Evolutionary conservation across 2,888 invertebrate genomes (phyloP).

Genomic region (Polyommatus iphigenia): DNA sequence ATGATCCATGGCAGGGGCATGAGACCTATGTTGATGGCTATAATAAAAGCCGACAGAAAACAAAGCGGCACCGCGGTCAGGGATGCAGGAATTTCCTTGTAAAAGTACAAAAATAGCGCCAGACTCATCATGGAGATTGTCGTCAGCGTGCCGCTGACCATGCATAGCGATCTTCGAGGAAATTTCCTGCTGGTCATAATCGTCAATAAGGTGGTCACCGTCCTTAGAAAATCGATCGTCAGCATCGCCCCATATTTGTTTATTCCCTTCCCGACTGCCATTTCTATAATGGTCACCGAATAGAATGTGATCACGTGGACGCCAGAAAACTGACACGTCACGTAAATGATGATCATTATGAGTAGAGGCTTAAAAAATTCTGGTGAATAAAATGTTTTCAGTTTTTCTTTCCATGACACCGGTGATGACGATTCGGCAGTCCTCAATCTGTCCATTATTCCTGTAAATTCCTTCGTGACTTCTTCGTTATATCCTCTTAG

Average conservation of each 20-base stretch:
- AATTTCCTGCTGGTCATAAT: conserved; percentile 15
- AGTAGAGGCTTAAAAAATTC: conserved; percentile 2
- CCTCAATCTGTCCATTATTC: conserved; percentile 2
- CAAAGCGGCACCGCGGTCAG: conserved; percentile 15
- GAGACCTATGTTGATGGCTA: conserved; percentile 17
- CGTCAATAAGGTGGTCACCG: background rate
- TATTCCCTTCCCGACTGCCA: conserved; percentile 15
- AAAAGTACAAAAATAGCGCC: background rate
- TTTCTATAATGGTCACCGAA: background rate
- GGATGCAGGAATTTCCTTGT: background rate
- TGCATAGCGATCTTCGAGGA: background rate
- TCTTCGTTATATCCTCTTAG: background rate
- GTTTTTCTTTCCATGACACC: background rate
- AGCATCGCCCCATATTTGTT: conserved; percentile 15
- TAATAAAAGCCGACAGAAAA: background rate
- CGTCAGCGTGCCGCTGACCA: conserved; percentile 1
- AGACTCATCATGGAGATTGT: background rate
- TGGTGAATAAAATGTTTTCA: background rate
- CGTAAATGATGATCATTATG: conserved; percentile 16
- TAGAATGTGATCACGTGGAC: conserved; percentile 22
- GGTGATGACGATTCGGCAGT: background rate
- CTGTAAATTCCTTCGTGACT: background rate
- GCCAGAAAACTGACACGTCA: conserved; percentile 23
- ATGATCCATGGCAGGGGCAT: conserved; percentile 11
- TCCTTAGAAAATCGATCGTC: background rate